Evolutionary conservation across 2,113 vertebrate genomes (phyloP), one percentile per base, ranked within the genome.

Genomic region (Lasiurus borealis): DNA sequence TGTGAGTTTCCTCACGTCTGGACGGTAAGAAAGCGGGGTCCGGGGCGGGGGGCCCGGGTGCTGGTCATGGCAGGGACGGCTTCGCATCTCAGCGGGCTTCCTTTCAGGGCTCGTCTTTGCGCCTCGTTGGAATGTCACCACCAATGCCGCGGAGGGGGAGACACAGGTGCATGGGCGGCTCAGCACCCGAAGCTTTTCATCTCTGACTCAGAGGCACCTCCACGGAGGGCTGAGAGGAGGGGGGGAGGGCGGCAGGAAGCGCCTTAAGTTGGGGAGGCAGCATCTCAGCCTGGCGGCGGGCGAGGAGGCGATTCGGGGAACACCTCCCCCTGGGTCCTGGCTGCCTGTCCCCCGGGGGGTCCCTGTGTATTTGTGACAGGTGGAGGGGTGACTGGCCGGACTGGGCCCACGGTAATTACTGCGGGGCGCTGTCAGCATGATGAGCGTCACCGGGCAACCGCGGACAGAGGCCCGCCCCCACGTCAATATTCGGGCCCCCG

Each of bases 41-140:
- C 0, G 15, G 59, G 50, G 16, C 15, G 5, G 52, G 54, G 54
- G 18, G 6, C n/a, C n/a, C 4, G 6, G 12, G 1, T 0, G 5
- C 3, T 0, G 29, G 0, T 16, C 40, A 0, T 19, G 2, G 14
- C 34, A 0, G 27, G 1, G 12, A 1, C 0, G 16, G 34, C 48
- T 21, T 50, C 21, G 4, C 2, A 2, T 6, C 0, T 12, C 83
- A 27, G 29, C 0, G 11, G 34, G 15, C 77, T 80, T 27, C 0
- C 5, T 29, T 29, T n/a, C 77, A 25, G 8, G 29, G 82, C 6
- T 0, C 62, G 4, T 34, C 48, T 25, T 34, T 2, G 10, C 0
- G 13, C 3, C 62, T 48, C 50, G 1, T 64, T 46, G 25, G 21
- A 52, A n/a, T 0, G 16, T 2, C 64, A 23, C 57, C 9, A 31